phyloP scores from a whole-genome alignment of 2,888 invertebrate genomes.

The Scelioninae gen. 2 region DNA sequence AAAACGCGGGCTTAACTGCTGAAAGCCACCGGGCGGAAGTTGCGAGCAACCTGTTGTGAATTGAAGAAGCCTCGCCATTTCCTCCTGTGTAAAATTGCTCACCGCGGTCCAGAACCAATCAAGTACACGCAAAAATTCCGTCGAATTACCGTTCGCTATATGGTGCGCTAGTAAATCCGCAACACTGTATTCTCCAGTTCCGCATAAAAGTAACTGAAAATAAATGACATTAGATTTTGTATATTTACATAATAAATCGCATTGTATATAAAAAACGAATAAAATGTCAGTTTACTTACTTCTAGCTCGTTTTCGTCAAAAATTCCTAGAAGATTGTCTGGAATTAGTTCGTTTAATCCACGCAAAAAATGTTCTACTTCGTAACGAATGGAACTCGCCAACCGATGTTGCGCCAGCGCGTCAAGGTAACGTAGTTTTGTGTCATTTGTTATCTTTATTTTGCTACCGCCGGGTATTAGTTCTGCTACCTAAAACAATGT shows the following conservation, averaged over 20 bases:
- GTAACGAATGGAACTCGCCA: conserved; percentile 87
- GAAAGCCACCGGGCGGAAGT: conserved; percentile 92
- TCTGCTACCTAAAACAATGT: conserved; percentile 81
- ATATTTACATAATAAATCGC: too few relatives aligned
- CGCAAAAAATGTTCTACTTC: conserved; percentile 93
- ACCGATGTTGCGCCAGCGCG: conserved; percentile 90
- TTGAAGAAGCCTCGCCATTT: conserved; percentile 93
- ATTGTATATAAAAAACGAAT: too few relatives aligned
- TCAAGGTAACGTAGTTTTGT: conserved; percentile 91
- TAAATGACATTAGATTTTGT: too few relatives aligned
- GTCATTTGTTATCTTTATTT: conserved; percentile 83
- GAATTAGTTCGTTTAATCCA: conserved; percentile 93
- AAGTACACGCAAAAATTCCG: conserved; percentile 89
- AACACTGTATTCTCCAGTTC: conserved; percentile 93
- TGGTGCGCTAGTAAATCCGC: conserved; percentile 93
- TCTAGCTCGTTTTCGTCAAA: conserved; percentile 98
- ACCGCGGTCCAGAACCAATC: conserved; percentile 95
- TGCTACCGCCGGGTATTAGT: conserved; percentile 88
- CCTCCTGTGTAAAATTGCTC: conserved; percentile 91
- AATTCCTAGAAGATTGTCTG: conserved; percentile 93
- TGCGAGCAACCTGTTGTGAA: conserved; percentile 96
- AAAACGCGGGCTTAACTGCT: conserved; percentile 92
- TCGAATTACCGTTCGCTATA: conserved; percentile 86
- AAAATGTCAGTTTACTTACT: conserved; percentile 77
- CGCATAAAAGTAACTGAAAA: conserved; percentile 89